Conservation (phyloP, 2,797 vertebrate genomes). For the Urophycis tenuis region DNA sequence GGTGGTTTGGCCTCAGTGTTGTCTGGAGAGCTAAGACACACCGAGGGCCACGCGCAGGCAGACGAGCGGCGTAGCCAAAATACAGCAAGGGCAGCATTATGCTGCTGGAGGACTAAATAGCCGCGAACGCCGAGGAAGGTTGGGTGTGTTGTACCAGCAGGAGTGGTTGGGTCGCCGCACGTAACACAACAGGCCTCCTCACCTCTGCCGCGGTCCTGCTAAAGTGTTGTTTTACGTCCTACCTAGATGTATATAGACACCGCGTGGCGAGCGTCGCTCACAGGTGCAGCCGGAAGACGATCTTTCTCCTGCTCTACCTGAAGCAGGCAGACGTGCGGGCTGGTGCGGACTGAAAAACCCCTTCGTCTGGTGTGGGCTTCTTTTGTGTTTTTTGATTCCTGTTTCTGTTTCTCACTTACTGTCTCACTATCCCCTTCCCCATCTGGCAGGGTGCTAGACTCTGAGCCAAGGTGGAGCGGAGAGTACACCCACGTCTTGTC, state of each 20-base stretch:
- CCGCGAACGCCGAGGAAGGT: conserved; percentile 43
- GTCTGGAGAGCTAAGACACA: conserved; percentile 6
- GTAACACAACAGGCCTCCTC: background rate
- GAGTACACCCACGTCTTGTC: conserved; percentile 99
- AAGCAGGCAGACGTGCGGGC: background rate
- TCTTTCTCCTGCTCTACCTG: conserved; percentile 16
- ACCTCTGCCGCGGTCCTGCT: background rate
- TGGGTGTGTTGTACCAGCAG: background rate
- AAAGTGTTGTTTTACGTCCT: background rate
- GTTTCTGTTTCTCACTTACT: conserved; percentile 82
- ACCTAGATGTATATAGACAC: background rate
- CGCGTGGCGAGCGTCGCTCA: conserved; percentile 16
- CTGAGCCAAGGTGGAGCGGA: conserved; percentile 95
- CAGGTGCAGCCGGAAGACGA: conserved; percentile 9
- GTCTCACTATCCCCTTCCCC: conserved; percentile 89
- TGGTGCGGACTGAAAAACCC: background rate
- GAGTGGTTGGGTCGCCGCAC: too few species aligned
- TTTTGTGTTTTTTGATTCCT: conserved; percentile 36
- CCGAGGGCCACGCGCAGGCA: conserved; percentile 19
- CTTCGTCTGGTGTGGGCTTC: conserved; percentile 17
- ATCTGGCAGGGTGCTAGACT: conserved; percentile 85
- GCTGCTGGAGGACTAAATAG: conserved; percentile 46
- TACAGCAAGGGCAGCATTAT: conserved; percentile 32
- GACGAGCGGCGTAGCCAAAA: conserved; percentile 23
- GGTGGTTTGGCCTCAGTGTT: background rate